Evolutionary conservation across 2,113 vertebrate genomes (phyloP).

Genomic region (Eolophus roseicapilla): DNA sequence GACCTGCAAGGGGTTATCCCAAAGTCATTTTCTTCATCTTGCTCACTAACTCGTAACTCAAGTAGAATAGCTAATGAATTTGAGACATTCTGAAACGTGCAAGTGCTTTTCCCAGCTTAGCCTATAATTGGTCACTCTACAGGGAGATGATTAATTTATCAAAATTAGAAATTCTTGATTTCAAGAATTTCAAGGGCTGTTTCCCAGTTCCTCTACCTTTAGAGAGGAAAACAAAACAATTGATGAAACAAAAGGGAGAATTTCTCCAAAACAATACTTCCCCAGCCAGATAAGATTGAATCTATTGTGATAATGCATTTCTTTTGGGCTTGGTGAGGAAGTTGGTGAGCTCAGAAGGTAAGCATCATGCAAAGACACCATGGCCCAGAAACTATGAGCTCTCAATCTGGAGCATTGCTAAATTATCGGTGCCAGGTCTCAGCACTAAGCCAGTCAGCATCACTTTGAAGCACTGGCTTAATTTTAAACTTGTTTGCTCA

Average conservation of each 20-base stretch:
- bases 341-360: background rate
- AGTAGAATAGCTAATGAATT: slow-evolving; percentile 44
- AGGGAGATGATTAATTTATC: slow-evolving; percentile 43
- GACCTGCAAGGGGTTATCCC: background rate
- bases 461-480: background rate
- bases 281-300: background rate
- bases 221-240: background rate
- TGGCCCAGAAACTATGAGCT: background rate
- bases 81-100: background rate
- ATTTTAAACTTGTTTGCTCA: background rate
- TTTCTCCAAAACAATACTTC: background rate
- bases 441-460: background rate
- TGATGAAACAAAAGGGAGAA: background rate
- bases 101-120: background rate
- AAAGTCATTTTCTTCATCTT: background rate
- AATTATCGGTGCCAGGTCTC: background rate
- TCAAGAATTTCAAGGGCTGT: background rate
- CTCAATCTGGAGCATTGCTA: background rate
- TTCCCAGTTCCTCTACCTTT: background rate
- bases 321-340: background rate
- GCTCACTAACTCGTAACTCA: background rate
- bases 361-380: background rate
- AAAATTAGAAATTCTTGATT: slow-evolving; percentile 43
- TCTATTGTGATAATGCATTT: background rate
- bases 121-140: background rate